Evolutionary conservation across 2,888 invertebrate species (phyloP).

Genomic region (Pterobdella sp.): DNA sequence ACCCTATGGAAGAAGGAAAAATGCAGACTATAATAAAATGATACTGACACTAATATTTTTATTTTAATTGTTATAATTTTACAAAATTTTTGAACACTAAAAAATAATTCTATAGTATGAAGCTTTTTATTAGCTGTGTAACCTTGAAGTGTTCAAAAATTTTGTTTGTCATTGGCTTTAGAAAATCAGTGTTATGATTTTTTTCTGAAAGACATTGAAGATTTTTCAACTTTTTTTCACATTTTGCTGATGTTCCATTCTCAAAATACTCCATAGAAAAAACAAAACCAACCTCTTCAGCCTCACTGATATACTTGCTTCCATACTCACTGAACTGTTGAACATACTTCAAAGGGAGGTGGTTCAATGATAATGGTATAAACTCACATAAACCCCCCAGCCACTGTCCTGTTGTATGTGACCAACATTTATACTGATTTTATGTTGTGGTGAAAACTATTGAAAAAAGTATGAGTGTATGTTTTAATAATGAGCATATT

Average conservation of each 20-base stretch:
- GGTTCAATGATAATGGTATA: slow-evolving; percentile 57
- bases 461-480: neutral
- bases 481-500: neutral
- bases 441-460: neutral
- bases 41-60: too few relatives aligned
- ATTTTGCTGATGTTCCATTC: too few relatives aligned
- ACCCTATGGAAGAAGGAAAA: too few relatives aligned
- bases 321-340: slow-evolving; percentile 25
- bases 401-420: slow-evolving; percentile 49
- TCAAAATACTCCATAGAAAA: neutral
- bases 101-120: too few relatives aligned
- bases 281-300: slow-evolving; percentile 23
- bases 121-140: too few relatives aligned
- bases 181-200: too few relatives aligned
- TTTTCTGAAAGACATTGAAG: too few relatives aligned
- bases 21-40: too few relatives aligned
- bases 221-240: too few relatives aligned
- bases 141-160: neutral
- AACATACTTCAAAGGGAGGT: slow-evolving; percentile 51
- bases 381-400: slow-evolving; percentile 66
- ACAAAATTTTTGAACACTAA: too few relatives aligned
- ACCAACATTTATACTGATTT: slow-evolving; percentile 2
- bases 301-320: slow-evolving; percentile 13
- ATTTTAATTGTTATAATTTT: too few relatives aligned
- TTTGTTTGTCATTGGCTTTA: too few relatives aligned